Base-by-base conservation (phyloP, 1,140 invertebrate species). In the Eumeta japonica region DNA sequence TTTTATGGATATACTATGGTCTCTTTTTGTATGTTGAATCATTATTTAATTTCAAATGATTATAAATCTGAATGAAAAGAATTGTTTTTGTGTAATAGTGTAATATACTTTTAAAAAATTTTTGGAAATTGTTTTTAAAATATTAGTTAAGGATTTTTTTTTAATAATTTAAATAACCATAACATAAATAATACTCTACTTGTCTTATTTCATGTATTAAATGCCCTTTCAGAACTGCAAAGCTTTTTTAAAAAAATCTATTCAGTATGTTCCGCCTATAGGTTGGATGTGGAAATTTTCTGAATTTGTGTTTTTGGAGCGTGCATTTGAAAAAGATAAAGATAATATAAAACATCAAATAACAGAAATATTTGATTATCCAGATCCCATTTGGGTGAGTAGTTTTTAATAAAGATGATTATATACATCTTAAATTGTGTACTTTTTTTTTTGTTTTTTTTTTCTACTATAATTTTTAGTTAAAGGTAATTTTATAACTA, bases 271-370 rank as follows among this genome's bases (percentile, higher is more conserved):
- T 40, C 94, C 94, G n/a, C 85, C 92, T 3, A 82, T 97, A 45
- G 94, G 94, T 32, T 98, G 94, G 93, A 84, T 86, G 41, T 97
- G 92, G 92, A 88, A 89, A 76, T 92, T 95, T 70, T 88, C 87
- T 3, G 94, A 97, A 67, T 89, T 87, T 74, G 87, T 96, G 40
- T 97, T 97, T 73, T 76, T 98, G 17, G 90, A 94, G 63, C 83
- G 94, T 50, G 88, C 87, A 49, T 97, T 87, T 81, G 87, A 93
- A 14, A 90, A 94, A 68, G 94, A 96, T 62, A 89, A 83, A 62
- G 80, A 85, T 53, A 87, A 85, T 28, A 90, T 97, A 46, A 81
- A 83, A 35, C 72, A 75, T 17, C 90, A 95, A 70, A 81, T 97
- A 31, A 80, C 81, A 48, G 83, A 90, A 65, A 77, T 97, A 12